Base-by-base conservation (phyloP, 2,888 invertebrate genomes). In the Stramonita haemastoma region DNA sequence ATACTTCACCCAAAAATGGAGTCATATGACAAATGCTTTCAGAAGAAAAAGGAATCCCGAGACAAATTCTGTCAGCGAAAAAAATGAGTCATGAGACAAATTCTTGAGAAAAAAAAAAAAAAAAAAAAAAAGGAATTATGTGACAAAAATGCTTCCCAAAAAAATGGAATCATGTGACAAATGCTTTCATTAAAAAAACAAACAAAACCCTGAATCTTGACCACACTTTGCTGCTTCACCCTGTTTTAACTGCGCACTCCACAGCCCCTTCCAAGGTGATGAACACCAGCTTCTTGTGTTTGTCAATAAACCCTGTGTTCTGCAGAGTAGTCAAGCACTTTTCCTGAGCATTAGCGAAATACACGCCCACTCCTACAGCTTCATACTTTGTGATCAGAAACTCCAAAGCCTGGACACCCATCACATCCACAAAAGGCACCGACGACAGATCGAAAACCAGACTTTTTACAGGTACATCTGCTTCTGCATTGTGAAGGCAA, bases 391-490 rank as follows among this genome's bases (percentile, higher is more conserved):
- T 46, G 46, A 91, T 90, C 29, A 91, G n/a, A 83, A 90, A 89
- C 89, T 91, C 87, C 22, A 91, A 79, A 4, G 91, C 90, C 29
- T 90, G 83, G 8, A 91, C 90, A 11, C 91, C 91, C 90, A 91
- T 91, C 19, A 91, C 22, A 83, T 91, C 91, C 34, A 91, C 89
- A 84, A 90, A 91, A 5, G 91, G 34, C 57, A 90, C 90, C 15
- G 89, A 86, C 8, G 91, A 87, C 17, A 90, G 89, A 87, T 90
- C 89, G 19, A 91, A 29, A 26, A 91, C 57, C 0, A 90, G 86
- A 8, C 81, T 85, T 36, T 90, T 83, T 1, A 84, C 32, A 22
- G 34, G 86, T 19, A 2, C 17, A 11, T 81, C 81, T 81, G 81
- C 36, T 46, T 46, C 81, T 83, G 6, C 46, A 26, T 29, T 29